Evolutionary conservation across 53 echinoderm and acorn worm species (phyloP), one percentile per base, ranked within the genome.

Genomic region (Henricia sp.): DNA sequence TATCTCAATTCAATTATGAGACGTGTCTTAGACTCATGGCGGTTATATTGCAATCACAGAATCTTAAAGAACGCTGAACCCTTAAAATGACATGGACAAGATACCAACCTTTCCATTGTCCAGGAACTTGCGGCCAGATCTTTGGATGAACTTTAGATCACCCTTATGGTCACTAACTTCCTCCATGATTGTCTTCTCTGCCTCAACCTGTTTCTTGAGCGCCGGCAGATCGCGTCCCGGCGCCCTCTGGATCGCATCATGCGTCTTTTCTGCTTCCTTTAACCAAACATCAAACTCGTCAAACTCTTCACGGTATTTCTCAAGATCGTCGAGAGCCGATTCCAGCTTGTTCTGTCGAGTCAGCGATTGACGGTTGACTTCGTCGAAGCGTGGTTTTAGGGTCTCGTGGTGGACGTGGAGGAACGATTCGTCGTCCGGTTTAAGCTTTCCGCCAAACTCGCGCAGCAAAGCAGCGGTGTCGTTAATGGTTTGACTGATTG

Each of bases 111-210:
- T 97, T 3, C 86, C 77, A 73, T 90, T 97, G 67, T 97, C 99
- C 77, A 88, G 77, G 83, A 90, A 84, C 80, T 99, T 95, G 67
- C 95, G 99, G 9, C 99, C 99, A 46, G 99, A 91, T 40, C 92
- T 75, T 73, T 92, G 94, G 94, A 97, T 92, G 84, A 97, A 97
- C 46, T 94, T 94, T 12, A 97, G 89, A 71, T 97, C 99, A 41
- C 94, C 99, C 85, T 97, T 97, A 83, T 97, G 99, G 56, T 90
- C 94, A 24, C 89, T 92, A 78, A 97, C 88, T 30, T 97, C 99
- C 68, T 97, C 99, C 83, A 94, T 92, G 60, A 99, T 55, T n/a
- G 70, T 85, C 67, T 95, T 94, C 92, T 95, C 92, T 42, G 92
- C 92, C 44, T 90, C 92, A 0, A 89, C 88, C 85, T 95, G 99